Conservation (phyloP, 2,113 vertebrate species). For the Nerophis lumbriciformis region DNA sequence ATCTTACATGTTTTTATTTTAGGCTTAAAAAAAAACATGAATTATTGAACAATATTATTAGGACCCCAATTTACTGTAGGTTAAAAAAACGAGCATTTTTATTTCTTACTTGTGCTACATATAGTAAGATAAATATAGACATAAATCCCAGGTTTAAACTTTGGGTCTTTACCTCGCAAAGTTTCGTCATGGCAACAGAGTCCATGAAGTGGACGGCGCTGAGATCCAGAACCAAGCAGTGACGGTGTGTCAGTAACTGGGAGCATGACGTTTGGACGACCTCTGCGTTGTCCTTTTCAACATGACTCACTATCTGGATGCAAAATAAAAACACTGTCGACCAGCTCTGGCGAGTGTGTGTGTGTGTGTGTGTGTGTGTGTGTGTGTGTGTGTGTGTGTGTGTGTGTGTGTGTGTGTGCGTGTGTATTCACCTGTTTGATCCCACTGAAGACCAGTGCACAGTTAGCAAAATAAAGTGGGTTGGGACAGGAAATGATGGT, state of each 20-base stretch:
- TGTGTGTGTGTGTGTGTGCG: too few relatives aligned
- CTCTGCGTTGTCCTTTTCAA: slow-evolving; percentile 23
- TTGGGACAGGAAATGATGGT: slow-evolving; percentile 79
- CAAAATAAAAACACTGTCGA: neutral
- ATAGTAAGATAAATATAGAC: neutral
- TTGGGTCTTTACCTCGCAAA: slow-evolving; percentile 74
- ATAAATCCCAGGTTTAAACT: neutral
- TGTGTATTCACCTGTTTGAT: slow-evolving; percentile 66
- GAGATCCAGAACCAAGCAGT: slow-evolving; percentile 76
- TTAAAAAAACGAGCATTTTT: too few relatives aligned
- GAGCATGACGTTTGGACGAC: slow-evolving; percentile 13
- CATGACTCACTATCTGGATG: slow-evolving; percentile 17
- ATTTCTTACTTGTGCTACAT: neutral
- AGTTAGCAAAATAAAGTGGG: slow-evolving; percentile 83
- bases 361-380: too few relatives aligned
- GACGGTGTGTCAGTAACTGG: slow-evolving; percentile 51
- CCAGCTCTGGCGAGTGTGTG: neutral
- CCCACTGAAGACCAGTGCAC: slow-evolving; percentile 72
- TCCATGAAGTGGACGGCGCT: slow-evolving; percentile 77
- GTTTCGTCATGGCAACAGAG: slow-evolving; percentile 71
- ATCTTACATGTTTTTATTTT: too few relatives aligned
- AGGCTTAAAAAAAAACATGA: too few relatives aligned
- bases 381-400: too few relatives aligned
- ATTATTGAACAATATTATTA: too few relatives aligned
- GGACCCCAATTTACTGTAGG: too few relatives aligned